These are phyloP conservation scores for Oreochromis spilurus DNA, from an alignment of 2,113 vertebrate species.

Conservation along the genomic window DNA sequence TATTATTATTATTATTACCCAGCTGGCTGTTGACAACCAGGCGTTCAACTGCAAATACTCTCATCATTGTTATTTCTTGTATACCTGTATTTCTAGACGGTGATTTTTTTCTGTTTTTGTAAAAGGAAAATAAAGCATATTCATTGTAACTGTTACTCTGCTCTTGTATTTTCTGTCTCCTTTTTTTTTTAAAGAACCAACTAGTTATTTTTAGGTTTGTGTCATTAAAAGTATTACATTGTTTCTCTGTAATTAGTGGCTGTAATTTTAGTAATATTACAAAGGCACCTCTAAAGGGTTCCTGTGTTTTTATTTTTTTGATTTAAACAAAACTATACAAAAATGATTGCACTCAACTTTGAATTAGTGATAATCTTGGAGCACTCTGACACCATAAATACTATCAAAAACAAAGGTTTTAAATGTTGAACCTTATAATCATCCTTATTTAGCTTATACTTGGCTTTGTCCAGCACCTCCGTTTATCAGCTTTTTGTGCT, in stretches of 20 bases:
- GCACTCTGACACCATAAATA: neutral
- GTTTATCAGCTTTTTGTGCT: neutral
- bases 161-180: neutral
- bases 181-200: neutral
- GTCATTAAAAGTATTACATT: neutral
- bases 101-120: slow-evolving; percentile 80
- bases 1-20: slow-evolving; percentile 23
- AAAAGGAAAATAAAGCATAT: slow-evolving; percentile 97
- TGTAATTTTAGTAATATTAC: neutral
- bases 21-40: slow-evolving; percentile 89
- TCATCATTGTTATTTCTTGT: slow-evolving; percentile 79
- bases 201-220: neutral
- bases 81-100: slow-evolving; percentile 93
- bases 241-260: neutral
- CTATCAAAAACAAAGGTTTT: neutral
- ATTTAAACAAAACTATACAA: neutral
- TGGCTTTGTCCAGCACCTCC: neutral
- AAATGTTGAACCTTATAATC: neutral
- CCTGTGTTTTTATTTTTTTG: neutral
- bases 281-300: neutral
- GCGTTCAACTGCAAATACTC: slow-evolving; percentile 81
- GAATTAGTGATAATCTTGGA: neutral
- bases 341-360: neutral
- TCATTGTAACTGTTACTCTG: slow-evolving; percentile 75
- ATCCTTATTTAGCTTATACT: neutral